Evolutionary conservation across 2,113 vertebrate genomes (phyloP).

Genomic region (Eulacestoma nigropectus): DNA sequence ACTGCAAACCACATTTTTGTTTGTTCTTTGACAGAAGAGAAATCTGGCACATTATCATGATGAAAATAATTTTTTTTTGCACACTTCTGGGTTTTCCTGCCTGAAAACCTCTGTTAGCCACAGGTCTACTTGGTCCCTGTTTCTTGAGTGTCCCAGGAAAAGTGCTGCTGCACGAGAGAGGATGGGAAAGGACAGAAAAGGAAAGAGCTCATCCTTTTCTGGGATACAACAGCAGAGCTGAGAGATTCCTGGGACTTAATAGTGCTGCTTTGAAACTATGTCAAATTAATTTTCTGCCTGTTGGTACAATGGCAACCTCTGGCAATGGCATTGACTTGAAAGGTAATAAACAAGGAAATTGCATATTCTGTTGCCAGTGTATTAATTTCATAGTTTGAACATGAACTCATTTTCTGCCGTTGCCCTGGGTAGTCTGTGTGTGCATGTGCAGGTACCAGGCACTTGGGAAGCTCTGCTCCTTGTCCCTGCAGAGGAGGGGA

Average conservation of each 20-base stretch:
- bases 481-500: not conserved
- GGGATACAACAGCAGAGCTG: not conserved
- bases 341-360: constrained; percentile 29
- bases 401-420: not conserved
- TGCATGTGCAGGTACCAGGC: not conserved
- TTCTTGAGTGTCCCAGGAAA: not conserved
- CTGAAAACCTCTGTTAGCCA: not conserved
- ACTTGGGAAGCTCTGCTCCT: not conserved
- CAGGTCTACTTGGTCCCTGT: accelerated
- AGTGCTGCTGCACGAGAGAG: not conserved
- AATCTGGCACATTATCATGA: not conserved
- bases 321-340: not conserved
- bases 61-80: not conserved
- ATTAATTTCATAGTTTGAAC: not conserved
- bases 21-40: not conserved
- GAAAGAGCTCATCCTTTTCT: not conserved
- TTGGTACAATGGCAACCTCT: constrained; percentile 18
- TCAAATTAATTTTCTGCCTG: constrained; percentile 12
- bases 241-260: not conserved
- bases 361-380: not conserved
- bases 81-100: not conserved
- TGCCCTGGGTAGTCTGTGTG: not conserved
- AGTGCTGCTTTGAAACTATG: not conserved
- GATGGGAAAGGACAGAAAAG: not conserved
- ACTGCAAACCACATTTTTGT: not conserved